Evolutionary conservation across 2,113 vertebrate genomes (phyloP), one percentile per base, ranked within the genome.

Genomic region (Megaleporinus macrocephalus): DNA sequence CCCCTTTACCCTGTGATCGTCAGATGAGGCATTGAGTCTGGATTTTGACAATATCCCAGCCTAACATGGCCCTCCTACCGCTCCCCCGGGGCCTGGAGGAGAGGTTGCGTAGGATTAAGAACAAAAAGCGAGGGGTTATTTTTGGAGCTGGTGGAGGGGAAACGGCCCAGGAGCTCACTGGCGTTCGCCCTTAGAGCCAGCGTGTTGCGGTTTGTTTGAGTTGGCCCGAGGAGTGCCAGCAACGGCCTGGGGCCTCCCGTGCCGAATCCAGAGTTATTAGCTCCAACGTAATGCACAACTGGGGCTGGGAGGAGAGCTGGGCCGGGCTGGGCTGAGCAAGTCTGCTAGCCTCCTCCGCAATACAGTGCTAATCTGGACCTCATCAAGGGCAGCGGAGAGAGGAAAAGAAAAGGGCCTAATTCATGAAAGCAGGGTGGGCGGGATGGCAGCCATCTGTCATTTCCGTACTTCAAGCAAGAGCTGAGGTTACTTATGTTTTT

Each of bases 201-300:
- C 59, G 79, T 82, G 80, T 30, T 91, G 87, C 71, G 90, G 92
- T 92, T 92, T 93, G 87, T 92, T 93, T 93, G 88, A 87, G 80
- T 92, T 93, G 92, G 90, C 90, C 68, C 61, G 76, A 22, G 47
- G n/a, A 33, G 83, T 36, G 57, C 41, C 65, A 68, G 87, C 49
- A 59, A 84, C 84, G 79, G 83, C 72, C 68, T 57, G 62, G 72
- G 44, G 77, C 72, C 33, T 22, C 27, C 22, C 69, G 79, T 14
- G n/a, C 55, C 26, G 24, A 49, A 57, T 33, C 20, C 73, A 71
- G 51, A 73, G 80, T 65, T 30, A 36, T 73, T 53, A 51, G 59
- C 24, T 26, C 61, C 36, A 55, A 26, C 22, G 13, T 57, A 24
- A 49, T 65, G 41, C 73, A 69, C 75, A 73, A 29, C 57, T 47